Evolutionary conservation across 2,888 invertebrate species (phyloP), one percentile per base, ranked within the genome.

Genomic region (Dysmachus trigonus): DNA sequence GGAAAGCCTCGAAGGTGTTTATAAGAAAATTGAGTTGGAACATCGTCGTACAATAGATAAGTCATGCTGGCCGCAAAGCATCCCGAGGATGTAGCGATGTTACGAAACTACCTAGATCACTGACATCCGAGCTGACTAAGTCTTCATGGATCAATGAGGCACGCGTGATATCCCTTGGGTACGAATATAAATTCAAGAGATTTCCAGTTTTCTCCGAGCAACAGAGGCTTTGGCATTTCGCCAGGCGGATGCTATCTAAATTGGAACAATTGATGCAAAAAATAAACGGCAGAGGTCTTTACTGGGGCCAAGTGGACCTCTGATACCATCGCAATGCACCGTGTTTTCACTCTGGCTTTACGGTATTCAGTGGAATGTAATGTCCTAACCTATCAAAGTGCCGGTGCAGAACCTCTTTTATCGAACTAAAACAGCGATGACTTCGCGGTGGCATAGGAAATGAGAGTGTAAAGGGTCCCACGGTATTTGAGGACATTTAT

Each of bases 131-230:
- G 33, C 35, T 71, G 82, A 62, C 71, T 82, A 33, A 91, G 91
- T 91, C 91, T 91, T 90, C 90, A 90, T 90, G 91, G 91, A 91
- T 90, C 91, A 91, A 91, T 91, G 91, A 91, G 91, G 90, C 91
- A 91, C 91, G 92, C 92, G 92, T 92, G 92, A 92, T 92, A 89
- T 91, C 92, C 91, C 90, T 91, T 91, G 91, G 92, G 90, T 89
- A 90, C 89, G 88, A 85, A 85, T 85, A 85, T 85, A 85, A 85
- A 85, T 85, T 85, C 31, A 22, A 85, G 22, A 84, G 73, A 84
- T 84, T 35, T 72, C 83, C 31, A 82, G 71, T 53, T 82, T 73
- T 82, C 71, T 31, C 82, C 38, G 62, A 33, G 82, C 13, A 71
- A 51, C 51, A 15, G 51, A 30, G 27, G 18, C 35, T 86, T 41